These are phyloP conservation scores for Artibeus jamaicensis DNA, from an alignment of 2,797 vertebrate species.

Conservation along the genomic window DNA sequence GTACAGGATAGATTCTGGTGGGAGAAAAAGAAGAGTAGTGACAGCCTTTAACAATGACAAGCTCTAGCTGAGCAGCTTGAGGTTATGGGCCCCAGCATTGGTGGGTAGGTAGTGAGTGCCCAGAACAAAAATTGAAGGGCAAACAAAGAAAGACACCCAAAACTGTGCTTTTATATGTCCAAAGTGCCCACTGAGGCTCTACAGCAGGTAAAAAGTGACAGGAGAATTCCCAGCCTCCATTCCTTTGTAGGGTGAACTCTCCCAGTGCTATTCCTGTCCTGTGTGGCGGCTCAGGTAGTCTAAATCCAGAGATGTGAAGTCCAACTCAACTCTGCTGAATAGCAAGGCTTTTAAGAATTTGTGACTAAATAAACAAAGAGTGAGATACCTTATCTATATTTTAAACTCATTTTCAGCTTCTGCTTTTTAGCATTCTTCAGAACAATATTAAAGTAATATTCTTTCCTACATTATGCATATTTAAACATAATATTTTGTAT, in stretches of 20 bases:
- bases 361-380: neutral
- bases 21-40: neutral
- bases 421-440: neutral
- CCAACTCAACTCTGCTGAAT: neutral
- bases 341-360: neutral
- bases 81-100: fast-evolving
- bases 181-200: neutral
- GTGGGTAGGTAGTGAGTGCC: neutral
- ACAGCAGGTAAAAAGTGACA: neutral
- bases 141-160: neutral
- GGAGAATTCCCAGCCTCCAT: fast-evolving
- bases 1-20: neutral
- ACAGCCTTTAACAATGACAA: neutral
- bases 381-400: neutral
- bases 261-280: fast-evolving
- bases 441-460: constrained; percentile 42
- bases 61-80: neutral
- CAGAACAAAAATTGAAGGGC: neutral
- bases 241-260: neutral
- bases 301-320: neutral
- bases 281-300: neutral
- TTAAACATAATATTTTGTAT: constrained; percentile 27
- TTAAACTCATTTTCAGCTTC: neutral
- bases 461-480: neutral
- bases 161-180: neutral